Evolutionary conservation across 2,888 invertebrate genomes (phyloP), one percentile per base, ranked within the genome.

Genomic region (Cosmia trapezina): DNA sequence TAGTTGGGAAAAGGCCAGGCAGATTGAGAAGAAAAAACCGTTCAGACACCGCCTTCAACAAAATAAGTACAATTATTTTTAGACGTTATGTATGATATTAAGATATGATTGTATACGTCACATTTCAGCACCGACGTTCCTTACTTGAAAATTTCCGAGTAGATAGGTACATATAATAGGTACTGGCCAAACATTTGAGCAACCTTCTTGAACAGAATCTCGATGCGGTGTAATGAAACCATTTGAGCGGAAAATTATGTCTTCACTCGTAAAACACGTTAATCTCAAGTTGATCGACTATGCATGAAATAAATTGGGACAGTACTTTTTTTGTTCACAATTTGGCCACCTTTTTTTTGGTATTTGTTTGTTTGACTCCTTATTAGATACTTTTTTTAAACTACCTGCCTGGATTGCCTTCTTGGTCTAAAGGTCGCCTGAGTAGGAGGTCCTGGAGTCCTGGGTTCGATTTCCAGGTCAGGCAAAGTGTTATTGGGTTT

Each of bases 211-310:
- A 70, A 47, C 59, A 66, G 37, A 74, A 73, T 74, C 51, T 70
- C 17, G 56, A 54, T 59, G 68, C 37, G 61, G 72, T 69, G 72
- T 79, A 83, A 76, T 83, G 73, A 75, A 83, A 73, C 53, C 77
- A 76, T 14, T 79, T 70, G 79, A 28, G 83, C 60, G 65, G 81
- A 83, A 84, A 84, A 79, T 80, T 63, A 78, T 74, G 59, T 68
- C 51, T 74, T 68, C 33, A 57, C 67, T 72, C 47, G 51, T 65
- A 57, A 67, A 71, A 69, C 69, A 62, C 49, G 56, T 43, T 77
- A 70, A 73, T 63, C 45, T 65, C 17, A 76, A 75, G 11, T 51
- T 63, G 64, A 51, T 57, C 19, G 57, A 59, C 43, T 76, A 73
- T 56, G 64, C 56, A 73, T 57, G 64, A 67, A 56, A 56, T 51